Evolutionary conservation across 2,113 vertebrate genomes (phyloP).

Genomic region (Siphamia tubifer): DNA sequence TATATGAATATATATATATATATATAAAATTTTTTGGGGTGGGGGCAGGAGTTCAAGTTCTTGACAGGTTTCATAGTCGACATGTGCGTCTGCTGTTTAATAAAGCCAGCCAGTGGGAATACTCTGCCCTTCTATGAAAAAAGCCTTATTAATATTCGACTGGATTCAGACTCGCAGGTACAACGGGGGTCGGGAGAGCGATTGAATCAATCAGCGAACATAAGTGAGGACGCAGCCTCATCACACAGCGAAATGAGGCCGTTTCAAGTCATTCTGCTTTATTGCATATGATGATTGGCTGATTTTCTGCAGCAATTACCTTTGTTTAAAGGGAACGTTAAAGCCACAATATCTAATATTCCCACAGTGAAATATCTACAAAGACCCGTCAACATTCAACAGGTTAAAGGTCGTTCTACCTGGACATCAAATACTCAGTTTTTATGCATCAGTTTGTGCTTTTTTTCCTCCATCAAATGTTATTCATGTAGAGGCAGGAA

Average conservation of each 20-base stretch:
- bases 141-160: conserved; percentile 15
- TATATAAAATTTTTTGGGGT: not conserved
- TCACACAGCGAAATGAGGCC: not conserved
- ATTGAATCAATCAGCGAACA: conserved; percentile 19
- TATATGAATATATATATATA: too few species aligned
- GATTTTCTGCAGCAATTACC: not conserved
- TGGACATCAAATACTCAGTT: too few species aligned
- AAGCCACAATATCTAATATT: too few species aligned
- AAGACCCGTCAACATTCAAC: too few species aligned
- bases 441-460: too few species aligned
- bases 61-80: conserved; percentile 12
- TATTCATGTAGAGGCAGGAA: too few species aligned
- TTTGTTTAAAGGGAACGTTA: not conserved
- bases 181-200: not conserved
- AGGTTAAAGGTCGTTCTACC: too few species aligned
- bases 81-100: not conserved
- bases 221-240: not conserved
- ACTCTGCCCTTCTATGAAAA: not conserved
- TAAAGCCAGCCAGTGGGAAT: not conserved
- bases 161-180: not conserved
- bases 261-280: not conserved
- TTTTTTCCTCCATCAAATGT: too few species aligned
- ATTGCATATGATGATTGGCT: not conserved
- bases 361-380: too few species aligned
- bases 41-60: not conserved